Base-by-base conservation (phyloP, 1,140 invertebrate species). In the Heterodera schachtii region DNA sequence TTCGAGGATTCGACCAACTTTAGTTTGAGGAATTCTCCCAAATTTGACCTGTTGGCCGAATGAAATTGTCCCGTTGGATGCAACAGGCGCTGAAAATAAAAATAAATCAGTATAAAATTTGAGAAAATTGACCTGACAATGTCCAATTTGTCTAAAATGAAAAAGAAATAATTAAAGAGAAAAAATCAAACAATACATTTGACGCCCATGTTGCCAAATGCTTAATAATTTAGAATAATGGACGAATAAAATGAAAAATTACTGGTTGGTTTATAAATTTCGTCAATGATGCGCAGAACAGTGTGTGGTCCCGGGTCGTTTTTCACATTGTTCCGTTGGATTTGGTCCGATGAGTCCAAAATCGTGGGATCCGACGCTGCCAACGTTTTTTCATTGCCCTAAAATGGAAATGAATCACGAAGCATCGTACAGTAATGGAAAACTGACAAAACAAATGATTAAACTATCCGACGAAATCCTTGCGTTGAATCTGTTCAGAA, bases 131-230 rank as follows among this genome's bases (percentile, higher is more conserved):
- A 78, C 77, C 77, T 78, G 49, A 78, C 19, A 69, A 78, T 78
- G 64, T 78, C 77, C 70, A 47, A 47, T 66, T 78, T 78, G 70
- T 78, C 77, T 78, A 46, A n/a, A 75, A 19, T 49, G 70, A 70
- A 67, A 69, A 43, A 3, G 11, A 69, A 71, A 44, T 70, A 31
- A n/a, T n/a, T n/a, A 77, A 77, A 43, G 44, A 78, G 3, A 46
- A 3, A 78, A 78, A 78, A 74, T 9, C n/a, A 11, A 74, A 74
- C 2, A n/a, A 9, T 41, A 78, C 77, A 78, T 69, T 49, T 78
- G 31, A 41, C 19, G n/a, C 44, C 44, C 57, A 78, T 69, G n/a
- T 31, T 21, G 5, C 77, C 64, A 70, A 69, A 69, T 70, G 44
- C 76, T 78, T 8, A 19, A 76, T 57, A 76, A 13, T 69, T 69